These are phyloP conservation scores for Apodemus speciosus DNA, from an alignment of 2,113 vertebrate genomes.

Conservation along the genomic window DNA sequence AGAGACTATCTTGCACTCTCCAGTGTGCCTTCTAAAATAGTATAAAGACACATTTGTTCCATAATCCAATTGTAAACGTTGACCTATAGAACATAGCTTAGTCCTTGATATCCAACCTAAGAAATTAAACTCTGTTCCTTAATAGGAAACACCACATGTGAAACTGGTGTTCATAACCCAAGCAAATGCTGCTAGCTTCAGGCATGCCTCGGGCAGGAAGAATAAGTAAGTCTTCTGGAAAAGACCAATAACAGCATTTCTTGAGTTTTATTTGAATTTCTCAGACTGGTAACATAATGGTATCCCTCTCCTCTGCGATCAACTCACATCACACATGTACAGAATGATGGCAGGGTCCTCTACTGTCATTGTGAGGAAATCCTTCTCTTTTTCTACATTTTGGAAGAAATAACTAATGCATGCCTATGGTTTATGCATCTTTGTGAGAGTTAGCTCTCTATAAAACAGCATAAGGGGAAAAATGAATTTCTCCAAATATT, in stretches of 20 bases:
- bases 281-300: neutral
- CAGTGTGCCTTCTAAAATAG: neutral
- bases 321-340: neutral
- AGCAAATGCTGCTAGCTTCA: neutral
- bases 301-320: neutral
- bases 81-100: neutral
- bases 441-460: neutral
- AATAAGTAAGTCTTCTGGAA: neutral
- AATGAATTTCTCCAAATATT: neutral
- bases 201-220: neutral
- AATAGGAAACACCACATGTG: neutral
- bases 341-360: neutral
- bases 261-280: neutral
- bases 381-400: neutral
- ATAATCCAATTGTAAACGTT: constrained; percentile 2
- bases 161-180: neutral
- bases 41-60: neutral
- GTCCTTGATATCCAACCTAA: neutral
- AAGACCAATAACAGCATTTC: neutral
- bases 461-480: neutral
- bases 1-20: neutral
- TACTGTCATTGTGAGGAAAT: neutral
- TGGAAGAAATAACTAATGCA: neutral
- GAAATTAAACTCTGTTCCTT: neutral
- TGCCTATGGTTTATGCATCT: neutral